Evolutionary conservation across 1,140 invertebrate genomes (phyloP).

Genomic region (Lasaia peninsularis): DNA sequence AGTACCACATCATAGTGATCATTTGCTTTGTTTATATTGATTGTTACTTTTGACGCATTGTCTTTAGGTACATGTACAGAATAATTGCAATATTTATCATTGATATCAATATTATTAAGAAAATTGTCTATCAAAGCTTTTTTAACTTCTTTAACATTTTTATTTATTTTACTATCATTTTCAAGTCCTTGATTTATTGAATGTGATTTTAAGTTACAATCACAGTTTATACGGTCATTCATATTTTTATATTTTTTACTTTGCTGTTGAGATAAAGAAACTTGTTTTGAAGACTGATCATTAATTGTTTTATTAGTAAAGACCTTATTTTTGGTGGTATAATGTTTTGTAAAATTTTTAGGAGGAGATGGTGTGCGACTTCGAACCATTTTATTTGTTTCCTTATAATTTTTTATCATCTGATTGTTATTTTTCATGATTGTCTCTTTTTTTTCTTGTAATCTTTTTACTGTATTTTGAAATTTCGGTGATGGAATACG

Average conservation of each 20-base stretch:
- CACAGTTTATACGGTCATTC: not conserved
- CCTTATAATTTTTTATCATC: not conserved
- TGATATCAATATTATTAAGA: slow-evolving; percentile 25
- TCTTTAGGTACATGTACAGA: slow-evolving; percentile 21
- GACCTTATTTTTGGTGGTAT: not conserved
- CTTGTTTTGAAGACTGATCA: not conserved
- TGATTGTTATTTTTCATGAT: not conserved
- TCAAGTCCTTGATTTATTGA: not conserved
- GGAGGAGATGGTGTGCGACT: not conserved
- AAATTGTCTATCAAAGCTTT: slow-evolving; percentile 44
- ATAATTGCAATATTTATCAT: slow-evolving; percentile 14
- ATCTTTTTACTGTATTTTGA: not conserved
- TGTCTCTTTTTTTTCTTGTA: not conserved
- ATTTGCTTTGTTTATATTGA: slow-evolving; percentile 52
- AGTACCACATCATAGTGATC: slow-evolving; percentile 48
- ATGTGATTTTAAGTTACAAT: not conserved
- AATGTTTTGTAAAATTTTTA: not conserved
- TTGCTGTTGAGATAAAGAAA: not conserved
- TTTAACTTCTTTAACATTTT: slow-evolving; percentile 31
- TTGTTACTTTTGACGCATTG: slow-evolving; percentile 41
- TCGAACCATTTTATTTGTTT: not conserved
- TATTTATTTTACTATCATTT: not conserved
- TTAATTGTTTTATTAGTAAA: not conserved
- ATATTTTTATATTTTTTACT: slow-evolving; percentile 1
- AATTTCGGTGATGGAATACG: not conserved